Evolutionary conservation across 2,797 vertebrate species (phyloP).

Genomic region (Masticophis lateralis): DNA sequence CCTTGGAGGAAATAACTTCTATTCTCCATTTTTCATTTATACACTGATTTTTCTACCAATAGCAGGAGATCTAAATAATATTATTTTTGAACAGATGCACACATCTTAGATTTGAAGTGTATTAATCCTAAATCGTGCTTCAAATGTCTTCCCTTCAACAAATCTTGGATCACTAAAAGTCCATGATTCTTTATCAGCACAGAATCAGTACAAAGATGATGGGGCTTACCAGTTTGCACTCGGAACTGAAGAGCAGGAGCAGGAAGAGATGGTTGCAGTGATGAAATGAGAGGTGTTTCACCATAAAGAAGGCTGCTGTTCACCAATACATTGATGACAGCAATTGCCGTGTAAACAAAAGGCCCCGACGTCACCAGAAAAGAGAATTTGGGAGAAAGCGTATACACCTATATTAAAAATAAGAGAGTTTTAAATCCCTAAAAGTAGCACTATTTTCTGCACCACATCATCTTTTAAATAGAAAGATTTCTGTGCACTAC

Average conservation of each 20-base stretch:
- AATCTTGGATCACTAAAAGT: neutral
- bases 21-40: neutral
- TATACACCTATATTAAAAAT: slow-evolving; percentile 78
- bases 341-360: slow-evolving; percentile 87
- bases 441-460: neutral
- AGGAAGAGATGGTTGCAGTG: slow-evolving; percentile 76
- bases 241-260: slow-evolving; percentile 83
- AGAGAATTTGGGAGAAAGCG: slow-evolving; percentile 82
- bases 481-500: neutral
- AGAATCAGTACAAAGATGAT: neutral
- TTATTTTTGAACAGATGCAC: neutral
- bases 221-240: slow-evolving; percentile 85
- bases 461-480: neutral
- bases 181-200: neutral
- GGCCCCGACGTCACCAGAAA: slow-evolving; percentile 91
- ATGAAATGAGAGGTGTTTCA: slow-evolving; percentile 73
- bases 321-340: slow-evolving; percentile 84
- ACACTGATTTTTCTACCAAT: neutral
- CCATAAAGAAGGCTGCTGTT: slow-evolving; percentile 73
- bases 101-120: neutral
- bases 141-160: neutral
- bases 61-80: neutral
- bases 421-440: neutral
- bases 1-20: neutral
- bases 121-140: neutral